Percentiles rank a stretch among this genome's conserved stretches.
phyloP scores from a whole-genome alignment of 1,140 invertebrate species.

The Bombus picipes region DNA sequence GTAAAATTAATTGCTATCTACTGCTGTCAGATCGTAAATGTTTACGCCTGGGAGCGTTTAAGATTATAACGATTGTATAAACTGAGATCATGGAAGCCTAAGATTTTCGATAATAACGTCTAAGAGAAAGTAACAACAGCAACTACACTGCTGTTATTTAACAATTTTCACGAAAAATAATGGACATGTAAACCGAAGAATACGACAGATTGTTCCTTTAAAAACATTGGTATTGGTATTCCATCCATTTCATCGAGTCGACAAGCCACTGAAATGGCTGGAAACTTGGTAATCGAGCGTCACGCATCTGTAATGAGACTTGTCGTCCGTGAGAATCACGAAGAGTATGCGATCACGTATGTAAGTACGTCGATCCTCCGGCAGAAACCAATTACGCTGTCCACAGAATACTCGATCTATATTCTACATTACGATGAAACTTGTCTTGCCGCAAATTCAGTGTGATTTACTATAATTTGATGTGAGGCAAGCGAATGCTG shows the following conservation, averaged over 20 bases:
- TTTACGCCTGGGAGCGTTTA: neutral
- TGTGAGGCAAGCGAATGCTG: neutral
- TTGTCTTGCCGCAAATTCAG: too few relatives aligned
- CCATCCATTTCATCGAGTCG: too few relatives aligned
- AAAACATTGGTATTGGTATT: neutral
- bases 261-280: neutral
- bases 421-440: neutral
- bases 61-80: neutral
- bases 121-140: neutral
- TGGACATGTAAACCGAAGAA: neutral
- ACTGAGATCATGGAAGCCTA: neutral
- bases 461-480: too few relatives aligned
- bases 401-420: neutral
- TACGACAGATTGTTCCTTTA: neutral
- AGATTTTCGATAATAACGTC: neutral
- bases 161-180: too few relatives aligned
- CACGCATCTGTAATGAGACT: neutral
- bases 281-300: neutral
- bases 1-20: neutral
- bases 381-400: slow-evolving; percentile 6
- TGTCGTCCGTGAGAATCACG: neutral
- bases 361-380: neutral
- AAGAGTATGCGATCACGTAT: neutral
- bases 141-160: neutral
- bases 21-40: neutral